Percentiles rank a stretch among this genome's conserved stretches.
phyloP scores from a whole-genome alignment of 1,140 invertebrate genomes.

The Tachypleus tridentatus region DNA sequence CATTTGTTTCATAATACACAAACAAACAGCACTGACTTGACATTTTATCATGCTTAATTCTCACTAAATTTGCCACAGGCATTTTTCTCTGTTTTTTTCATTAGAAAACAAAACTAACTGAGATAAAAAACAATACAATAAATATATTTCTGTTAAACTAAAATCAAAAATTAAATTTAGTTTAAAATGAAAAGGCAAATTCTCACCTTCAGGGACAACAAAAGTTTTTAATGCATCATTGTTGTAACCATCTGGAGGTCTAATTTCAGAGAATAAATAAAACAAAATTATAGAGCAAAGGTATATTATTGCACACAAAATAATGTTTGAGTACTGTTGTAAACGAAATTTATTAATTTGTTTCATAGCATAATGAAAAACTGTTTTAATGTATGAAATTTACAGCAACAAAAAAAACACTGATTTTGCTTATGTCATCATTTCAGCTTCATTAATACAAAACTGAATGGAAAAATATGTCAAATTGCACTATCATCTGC shows the following conservation, averaged over 20 bases:
- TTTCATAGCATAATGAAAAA: no score
- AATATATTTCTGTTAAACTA: background rate
- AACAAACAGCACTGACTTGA: background rate
- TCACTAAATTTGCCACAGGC: background rate
- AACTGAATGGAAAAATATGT: no score
- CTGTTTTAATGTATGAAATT: no score
- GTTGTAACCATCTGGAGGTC: slow-evolving; percentile 30
- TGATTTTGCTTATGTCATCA: no score
- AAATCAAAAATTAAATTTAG: background rate
- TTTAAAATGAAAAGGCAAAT: background rate
- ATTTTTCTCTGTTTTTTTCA: background rate
- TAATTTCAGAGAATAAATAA: slow-evolving; percentile 23
- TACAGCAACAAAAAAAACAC: no score
- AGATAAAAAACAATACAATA: background rate
- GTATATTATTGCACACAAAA: no score
- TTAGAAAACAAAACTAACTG: background rate
- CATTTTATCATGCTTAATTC: background rate
- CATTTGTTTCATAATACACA: no score
- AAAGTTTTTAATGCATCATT: slow-evolving; percentile 24
- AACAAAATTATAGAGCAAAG: background rate
- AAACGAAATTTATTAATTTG: no score
- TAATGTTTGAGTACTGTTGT: no score
- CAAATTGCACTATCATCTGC: no score
- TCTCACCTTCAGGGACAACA: slow-evolving; percentile 42
- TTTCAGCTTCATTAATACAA: no score